Conservation (phyloP, 2,888 invertebrate species). For the Drosophila birchii region DNA sequence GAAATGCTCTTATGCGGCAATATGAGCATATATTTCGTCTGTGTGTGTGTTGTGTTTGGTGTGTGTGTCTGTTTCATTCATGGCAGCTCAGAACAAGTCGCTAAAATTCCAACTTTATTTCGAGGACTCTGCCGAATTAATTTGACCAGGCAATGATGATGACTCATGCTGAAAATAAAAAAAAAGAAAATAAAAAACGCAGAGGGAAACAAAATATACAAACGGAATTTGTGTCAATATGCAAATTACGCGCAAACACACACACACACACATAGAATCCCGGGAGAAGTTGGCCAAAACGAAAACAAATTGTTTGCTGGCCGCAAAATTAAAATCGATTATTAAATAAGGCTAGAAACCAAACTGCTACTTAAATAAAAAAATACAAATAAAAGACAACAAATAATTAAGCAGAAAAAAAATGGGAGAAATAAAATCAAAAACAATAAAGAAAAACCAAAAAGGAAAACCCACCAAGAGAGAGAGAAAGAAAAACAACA, state of each 20-base stretch:
- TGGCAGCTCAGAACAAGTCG: conserved; percentile 19
- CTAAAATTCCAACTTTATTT: conserved; percentile 26
- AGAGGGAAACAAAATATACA: neutral
- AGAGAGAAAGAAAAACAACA: conserved; percentile 14
- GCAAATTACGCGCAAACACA: conserved; percentile 29
- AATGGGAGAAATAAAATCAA: neutral
- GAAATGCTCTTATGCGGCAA: conserved; percentile 21
- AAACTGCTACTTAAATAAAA: neutral
- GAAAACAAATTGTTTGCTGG: conserved; percentile 7
- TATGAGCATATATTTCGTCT: conserved; percentile 38
- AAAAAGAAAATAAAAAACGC: neutral
- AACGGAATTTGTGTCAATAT: conserved; percentile 33
- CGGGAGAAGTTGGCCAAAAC: neutral
- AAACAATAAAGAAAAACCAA: conserved; percentile 1
- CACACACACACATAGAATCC: neutral
- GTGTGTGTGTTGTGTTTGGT: neutral
- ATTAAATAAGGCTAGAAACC: neutral
- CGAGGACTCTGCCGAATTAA: conserved; percentile 27
- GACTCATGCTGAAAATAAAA: conserved; percentile 21
- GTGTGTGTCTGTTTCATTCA: conserved; percentile 38
- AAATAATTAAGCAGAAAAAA: neutral
- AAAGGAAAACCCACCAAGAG: conserved; percentile 10
- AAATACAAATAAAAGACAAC: neutral
- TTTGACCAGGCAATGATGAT: conserved; percentile 24
- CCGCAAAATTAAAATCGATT: conserved; percentile 11